A percentile compares a stretch with the other conserved stretches of the same genome.
Evolutionary conservation across 1,140 invertebrate genomes (phyloP).

Genomic region (Helicoverpa armigera): DNA sequence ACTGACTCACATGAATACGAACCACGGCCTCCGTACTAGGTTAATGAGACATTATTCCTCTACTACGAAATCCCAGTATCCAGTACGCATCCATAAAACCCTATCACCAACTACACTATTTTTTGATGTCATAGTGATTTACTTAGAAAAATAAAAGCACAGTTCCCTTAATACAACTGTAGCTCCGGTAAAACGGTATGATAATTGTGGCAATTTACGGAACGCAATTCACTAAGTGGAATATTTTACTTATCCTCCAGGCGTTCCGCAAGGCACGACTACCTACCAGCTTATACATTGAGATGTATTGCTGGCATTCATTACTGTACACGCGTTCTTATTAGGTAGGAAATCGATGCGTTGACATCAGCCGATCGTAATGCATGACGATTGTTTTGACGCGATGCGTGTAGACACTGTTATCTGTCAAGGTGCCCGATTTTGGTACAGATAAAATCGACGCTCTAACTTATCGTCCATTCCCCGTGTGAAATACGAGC

Average conservation of each 20-base stretch:
- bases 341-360: slow-evolving; percentile 40
- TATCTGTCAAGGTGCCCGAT: slow-evolving; percentile 66
- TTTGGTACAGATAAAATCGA: slow-evolving; percentile 65
- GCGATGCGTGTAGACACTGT: slow-evolving; percentile 26
- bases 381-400: slow-evolving; percentile 28
- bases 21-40: slow-evolving; percentile 54
- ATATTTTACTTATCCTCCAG: slow-evolving; percentile 78
- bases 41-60: slow-evolving; percentile 58
- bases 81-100: slow-evolving; percentile 30
- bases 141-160: slow-evolving; percentile 35
- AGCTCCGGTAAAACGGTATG: slow-evolving; percentile 63
- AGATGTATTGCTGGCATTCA: slow-evolving; percentile 72
- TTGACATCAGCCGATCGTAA: background rate
- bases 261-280: slow-evolving; percentile 70
- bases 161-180: slow-evolving; percentile 19
- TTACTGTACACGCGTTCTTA: slow-evolving; percentile 61
- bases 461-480: slow-evolving; percentile 57
- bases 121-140: slow-evolving; percentile 34
- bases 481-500: slow-evolving; percentile 67
- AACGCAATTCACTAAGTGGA: slow-evolving; percentile 78
- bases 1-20: slow-evolving; percentile 57
- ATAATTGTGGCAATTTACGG: slow-evolving; percentile 71
- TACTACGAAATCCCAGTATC: slow-evolving; percentile 52
- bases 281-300: slow-evolving; percentile 71
- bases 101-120: slow-evolving; percentile 28